Base-by-base conservation (phyloP, 2,797 vertebrate species). In the Hydrocynus forskahlii region DNA sequence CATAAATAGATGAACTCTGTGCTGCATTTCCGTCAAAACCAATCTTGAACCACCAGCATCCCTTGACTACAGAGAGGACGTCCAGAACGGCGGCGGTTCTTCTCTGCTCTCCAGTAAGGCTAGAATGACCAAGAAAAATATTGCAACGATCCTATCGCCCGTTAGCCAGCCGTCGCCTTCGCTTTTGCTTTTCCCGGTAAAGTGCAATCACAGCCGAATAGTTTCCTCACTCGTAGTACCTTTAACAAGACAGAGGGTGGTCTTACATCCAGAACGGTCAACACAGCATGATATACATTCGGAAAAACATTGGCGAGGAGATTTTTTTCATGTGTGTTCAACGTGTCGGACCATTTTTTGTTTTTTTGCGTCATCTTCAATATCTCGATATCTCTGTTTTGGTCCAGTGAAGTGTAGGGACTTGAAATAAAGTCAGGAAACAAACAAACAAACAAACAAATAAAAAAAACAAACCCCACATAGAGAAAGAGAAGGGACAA, bases 111-210 rank as follows among this genome's bases (percentile, higher is more conserved):
- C 91, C 89, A 89, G 87, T 93, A 95, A 95, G 94, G 93, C 93
- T 92, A 91, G 89, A 90, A 92, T 84, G 88, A 93, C 89, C 89
- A 93, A 89, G 90, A 94, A 93, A 94, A 95, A 78, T 78, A 97
- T 96, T 97, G 97, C 97, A 96, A 96, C 94, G 87, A 92, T 95
- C 94, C 93, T 91, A 91, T 89, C 86, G 29, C 83, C 63, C 81
- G 81, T 85, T 88, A 64, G 17, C 87, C 91, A 91, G 90, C 92
- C 88, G 29, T 29, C 29, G 29, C 29, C 29, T 29, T 3, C 29
- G 29, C 29, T 29, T 43, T 92, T 92, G 94, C 93, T 89, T 62
- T 89, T 89, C 88, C 87, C 90, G 25, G 63, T 83, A 92, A 93
- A 92, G 90, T 87, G 81, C 63, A 57, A 73, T 90, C 93, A 93